Base-by-base conservation (phyloP, 1,140 invertebrate species). In the Diorhabda carinulata region DNA sequence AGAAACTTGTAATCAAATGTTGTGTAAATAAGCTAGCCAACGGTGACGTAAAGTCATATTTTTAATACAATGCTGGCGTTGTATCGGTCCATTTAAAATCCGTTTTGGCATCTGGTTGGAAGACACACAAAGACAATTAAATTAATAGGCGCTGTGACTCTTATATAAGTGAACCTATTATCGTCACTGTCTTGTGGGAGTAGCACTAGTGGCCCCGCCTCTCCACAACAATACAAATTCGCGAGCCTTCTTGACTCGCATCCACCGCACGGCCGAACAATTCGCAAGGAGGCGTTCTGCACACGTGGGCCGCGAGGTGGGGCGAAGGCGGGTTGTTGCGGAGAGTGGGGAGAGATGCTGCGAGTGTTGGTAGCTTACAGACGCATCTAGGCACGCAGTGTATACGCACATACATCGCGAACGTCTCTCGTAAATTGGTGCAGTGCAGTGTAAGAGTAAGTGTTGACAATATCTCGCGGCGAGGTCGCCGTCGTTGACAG, bases 381-480 rank as follows among this genome's bases (percentile, higher is more conserved):
- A 80, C 77, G 76, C 78, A 80, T 79, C 77, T 73, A 70, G 73
- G 72, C 72, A 78, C 77, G 77, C 77, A 77, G 77, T 74, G 72
- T 63, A 78, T 70, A 78, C 76, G 76, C 78, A 79, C 75, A 69
- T 61, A 61, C 56, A 62, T 57, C 64, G 64, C 44, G 64, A 58
- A 57, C 67, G 69, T 66, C 43, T 41, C 47, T 52, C 67, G 67
- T 68, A 63, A 56, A 8, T 60, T 67, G 65, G 69, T 52, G 68
- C 56, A 68, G 66, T 64, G 72, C 66, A 70, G 64, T 72, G 69
- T 73, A 65, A 57, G 58, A 66, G 58, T 56, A 62, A 64, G 71
- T 66, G 64, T 60, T 69, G 60, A 73, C 74, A 72, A 73, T 72
- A 69, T 70, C 72, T 70, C 67, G 69, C 67, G 72, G 70, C 67